A percentile compares a stretch with the other conserved stretches of the same genome.
phyloP scores from a whole-genome alignment of 2,113 vertebrate genomes.

The Clarias gariepinus region DNA sequence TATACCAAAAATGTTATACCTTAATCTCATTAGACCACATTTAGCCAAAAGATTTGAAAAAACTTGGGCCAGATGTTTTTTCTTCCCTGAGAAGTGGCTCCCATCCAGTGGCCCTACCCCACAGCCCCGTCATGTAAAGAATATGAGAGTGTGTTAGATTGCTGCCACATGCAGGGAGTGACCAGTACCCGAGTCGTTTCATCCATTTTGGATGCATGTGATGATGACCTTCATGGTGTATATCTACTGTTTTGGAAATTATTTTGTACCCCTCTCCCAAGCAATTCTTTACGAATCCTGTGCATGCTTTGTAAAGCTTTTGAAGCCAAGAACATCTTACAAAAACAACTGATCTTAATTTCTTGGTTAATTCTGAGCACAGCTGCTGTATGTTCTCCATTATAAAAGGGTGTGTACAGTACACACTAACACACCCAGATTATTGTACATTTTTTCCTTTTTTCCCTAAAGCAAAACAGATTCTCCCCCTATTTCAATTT shows the following conservation, averaged over 20 bases:
- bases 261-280: not conserved
- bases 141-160: not conserved
- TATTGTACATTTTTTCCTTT: not conserved
- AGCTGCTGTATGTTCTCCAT: not conserved
- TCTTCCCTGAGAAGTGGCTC: not conserved
- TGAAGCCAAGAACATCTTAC: not conserved
- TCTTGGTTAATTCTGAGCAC: not conserved
- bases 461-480: not conserved
- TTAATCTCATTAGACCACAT: not conserved
- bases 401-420: not conserved
- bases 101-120: not conserved
- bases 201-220: not conserved
- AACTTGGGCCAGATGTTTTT: not conserved
- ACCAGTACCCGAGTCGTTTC: not conserved
- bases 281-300: not conserved
- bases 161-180: not conserved
- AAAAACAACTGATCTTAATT: not conserved
- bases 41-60: not conserved
- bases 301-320: not conserved
- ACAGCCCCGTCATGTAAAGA: not conserved
- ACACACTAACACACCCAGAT: not conserved
- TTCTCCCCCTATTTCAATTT: too few relatives aligned
- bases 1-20: not conserved
- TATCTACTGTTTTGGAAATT: not conserved
- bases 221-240: not conserved